phyloP scores from a whole-genome alignment of 2,797 vertebrate genomes.

The Salarias fasciatus region DNA sequence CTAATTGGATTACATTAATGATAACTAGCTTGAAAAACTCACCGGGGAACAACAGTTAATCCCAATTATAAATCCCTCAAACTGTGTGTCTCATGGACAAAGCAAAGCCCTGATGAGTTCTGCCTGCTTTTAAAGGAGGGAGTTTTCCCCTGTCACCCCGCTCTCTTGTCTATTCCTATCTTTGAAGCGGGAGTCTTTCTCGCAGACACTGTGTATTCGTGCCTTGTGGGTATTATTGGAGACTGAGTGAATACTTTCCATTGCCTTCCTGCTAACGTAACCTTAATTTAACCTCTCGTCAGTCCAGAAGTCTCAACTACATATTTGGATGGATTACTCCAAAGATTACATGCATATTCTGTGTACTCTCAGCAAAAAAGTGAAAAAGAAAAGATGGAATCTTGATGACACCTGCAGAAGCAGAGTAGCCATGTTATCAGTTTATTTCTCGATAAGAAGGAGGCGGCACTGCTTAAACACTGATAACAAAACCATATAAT shows the following conservation, averaged over 20 bases:
- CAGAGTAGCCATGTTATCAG: constrained; percentile 38
- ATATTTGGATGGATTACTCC: no score
- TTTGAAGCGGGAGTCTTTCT: neutral
- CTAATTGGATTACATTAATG: constrained; percentile 75
- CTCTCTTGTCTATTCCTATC: constrained; percentile 8
- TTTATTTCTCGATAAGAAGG: constrained; percentile 25
- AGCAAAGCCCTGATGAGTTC: constrained; percentile 54
- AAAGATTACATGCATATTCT: constrained; percentile 65
- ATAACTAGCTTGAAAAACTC: constrained; percentile 65
- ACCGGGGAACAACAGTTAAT: constrained; percentile 65
- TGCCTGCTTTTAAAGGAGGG: constrained; percentile 27
- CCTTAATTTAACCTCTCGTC: no score
- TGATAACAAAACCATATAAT: constrained; percentile 30
- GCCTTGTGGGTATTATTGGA: no score
- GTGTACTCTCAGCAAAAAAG: constrained; percentile 54
- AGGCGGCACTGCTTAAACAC: constrained; percentile 8
- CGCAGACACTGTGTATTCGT: neutral
- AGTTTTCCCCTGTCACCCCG: constrained; percentile 37
- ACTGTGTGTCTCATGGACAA: constrained; percentile 52
- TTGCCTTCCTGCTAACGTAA: constrained; percentile 4
- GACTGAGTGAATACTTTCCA: no score
- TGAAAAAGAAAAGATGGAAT: constrained; percentile 61
- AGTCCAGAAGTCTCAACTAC: constrained; percentile 51
- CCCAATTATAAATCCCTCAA: constrained; percentile 71
- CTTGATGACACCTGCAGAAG: constrained; percentile 56